Percentiles rank a stretch among this genome's conserved stretches.
Conservation (phyloP, 2,888 invertebrate genomes). For the Gandaritis pyraliata region DNA sequence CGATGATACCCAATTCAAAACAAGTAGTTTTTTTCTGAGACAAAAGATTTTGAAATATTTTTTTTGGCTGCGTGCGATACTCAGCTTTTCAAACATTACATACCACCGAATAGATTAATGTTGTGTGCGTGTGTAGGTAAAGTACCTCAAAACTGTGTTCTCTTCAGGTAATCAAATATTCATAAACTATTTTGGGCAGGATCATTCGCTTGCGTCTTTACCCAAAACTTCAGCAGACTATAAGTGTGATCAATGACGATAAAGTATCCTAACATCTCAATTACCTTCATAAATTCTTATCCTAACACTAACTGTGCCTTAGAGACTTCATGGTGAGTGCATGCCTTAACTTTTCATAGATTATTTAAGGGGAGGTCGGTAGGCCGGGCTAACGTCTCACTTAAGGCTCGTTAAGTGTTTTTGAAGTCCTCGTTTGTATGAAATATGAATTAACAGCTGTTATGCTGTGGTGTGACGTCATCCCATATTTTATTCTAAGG, state of each 20-base stretch:
- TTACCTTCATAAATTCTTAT: constrained; percentile 18
- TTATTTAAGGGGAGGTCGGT: constrained; percentile 54
- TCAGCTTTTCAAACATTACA: no score
- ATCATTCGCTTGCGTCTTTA: background rate
- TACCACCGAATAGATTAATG: no score
- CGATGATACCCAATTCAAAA: no score
- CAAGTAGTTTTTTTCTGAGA: no score
- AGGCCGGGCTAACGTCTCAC: constrained; percentile 66
- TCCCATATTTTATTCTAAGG: background rate
- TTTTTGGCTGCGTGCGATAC: no score
- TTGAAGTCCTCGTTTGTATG: constrained; percentile 77
- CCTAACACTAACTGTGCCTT: constrained; percentile 17
- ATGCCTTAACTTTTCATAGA: constrained; percentile 42
- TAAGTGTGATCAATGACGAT: constrained; percentile 7
- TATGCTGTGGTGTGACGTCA: constrained; percentile 50
- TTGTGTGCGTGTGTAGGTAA: no score
- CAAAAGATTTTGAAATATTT: no score
- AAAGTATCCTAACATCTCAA: constrained; percentile 15
- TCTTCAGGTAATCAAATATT: constrained; percentile 6
- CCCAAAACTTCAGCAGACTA: no score
- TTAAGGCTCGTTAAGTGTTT: constrained; percentile 75
- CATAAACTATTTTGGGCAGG: background rate
- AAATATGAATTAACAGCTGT: constrained; percentile 79
- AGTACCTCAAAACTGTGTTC: no score
- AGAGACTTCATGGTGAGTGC: constrained; percentile 14